These are phyloP conservation scores for Isichthys henryi DNA, from an alignment of 2,113 vertebrate genomes.

Conservation along the genomic window DNA sequence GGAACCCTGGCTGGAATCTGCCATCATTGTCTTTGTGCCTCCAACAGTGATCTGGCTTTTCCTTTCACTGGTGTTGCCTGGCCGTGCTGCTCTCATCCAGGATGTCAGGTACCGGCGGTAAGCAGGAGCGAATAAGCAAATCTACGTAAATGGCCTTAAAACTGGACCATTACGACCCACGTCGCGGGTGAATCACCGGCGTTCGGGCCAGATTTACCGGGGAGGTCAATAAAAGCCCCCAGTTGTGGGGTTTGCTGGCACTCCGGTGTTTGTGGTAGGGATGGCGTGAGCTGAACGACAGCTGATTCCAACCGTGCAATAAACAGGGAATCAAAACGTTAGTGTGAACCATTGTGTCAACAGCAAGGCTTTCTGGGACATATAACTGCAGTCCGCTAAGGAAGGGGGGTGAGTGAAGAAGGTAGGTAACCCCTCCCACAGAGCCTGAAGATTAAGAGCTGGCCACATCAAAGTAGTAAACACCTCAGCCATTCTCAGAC, in stretches of 20 bases:
- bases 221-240: conserved; percentile 30
- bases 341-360: conserved; percentile 7
- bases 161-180: conserved; percentile 26
- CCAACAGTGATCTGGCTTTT: not conserved
- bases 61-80: not conserved
- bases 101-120: not conserved
- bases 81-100: not conserved
- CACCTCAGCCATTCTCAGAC: not conserved
- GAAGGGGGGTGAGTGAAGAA: not conserved
- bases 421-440: not conserved
- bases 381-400: not conserved
- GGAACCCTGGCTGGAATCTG: not conserved
- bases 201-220: conserved; percentile 31
- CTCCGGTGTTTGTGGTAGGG: not conserved
- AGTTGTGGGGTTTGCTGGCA: not conserved
- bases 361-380: not conserved
- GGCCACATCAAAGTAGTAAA: not conserved
- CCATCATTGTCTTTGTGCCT: not conserved
- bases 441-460: not conserved
- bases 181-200: conserved; percentile 26
- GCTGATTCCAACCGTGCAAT: not conserved
- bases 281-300: not conserved
- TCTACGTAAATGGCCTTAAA: conserved; percentile 25
- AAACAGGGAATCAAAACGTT: not conserved
- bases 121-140: conserved; percentile 11